phyloP scores from a whole-genome alignment of 2,888 invertebrate genomes.

The Cheilosia grossa region DNA sequence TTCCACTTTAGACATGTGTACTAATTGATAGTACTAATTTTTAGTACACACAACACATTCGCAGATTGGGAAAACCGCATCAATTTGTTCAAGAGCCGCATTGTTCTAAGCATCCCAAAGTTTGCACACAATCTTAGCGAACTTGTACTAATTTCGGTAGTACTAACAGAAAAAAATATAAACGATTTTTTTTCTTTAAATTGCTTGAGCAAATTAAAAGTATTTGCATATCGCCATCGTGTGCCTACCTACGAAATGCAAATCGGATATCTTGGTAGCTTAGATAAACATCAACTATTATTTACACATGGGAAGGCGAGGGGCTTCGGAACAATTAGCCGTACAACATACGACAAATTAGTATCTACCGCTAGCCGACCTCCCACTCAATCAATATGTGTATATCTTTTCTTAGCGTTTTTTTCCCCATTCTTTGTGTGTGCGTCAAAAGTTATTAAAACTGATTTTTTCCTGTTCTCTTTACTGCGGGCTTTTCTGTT shows the following conservation, averaged over 20 bases:
- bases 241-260: constrained; percentile 30
- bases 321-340: constrained; percentile 51
- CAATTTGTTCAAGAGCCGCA: not conserved
- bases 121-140: constrained; percentile 41
- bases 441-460: constrained; percentile 62
- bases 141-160: constrained; percentile 48
- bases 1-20: not conserved
- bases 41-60: not conserved
- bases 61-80: not conserved
- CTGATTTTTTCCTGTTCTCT: constrained; percentile 68
- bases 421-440: constrained; percentile 13
- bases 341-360: constrained; percentile 64
- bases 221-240: constrained; percentile 55
- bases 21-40: constrained; percentile 27
- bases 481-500: constrained; percentile 22
- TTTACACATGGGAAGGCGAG: constrained; percentile 12
- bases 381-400: constrained; percentile 66
- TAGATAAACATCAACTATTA: constrained; percentile 44
- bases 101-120: constrained; percentile 18
- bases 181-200: constrained; percentile 7
- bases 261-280: constrained; percentile 59
- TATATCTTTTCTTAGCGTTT: not conserved
- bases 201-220: constrained; percentile 45
- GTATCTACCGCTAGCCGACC: constrained; percentile 64
- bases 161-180: not conserved